phyloP scores from a whole-genome alignment of 2,113 vertebrate species.

The Scomber scombrus region DNA sequence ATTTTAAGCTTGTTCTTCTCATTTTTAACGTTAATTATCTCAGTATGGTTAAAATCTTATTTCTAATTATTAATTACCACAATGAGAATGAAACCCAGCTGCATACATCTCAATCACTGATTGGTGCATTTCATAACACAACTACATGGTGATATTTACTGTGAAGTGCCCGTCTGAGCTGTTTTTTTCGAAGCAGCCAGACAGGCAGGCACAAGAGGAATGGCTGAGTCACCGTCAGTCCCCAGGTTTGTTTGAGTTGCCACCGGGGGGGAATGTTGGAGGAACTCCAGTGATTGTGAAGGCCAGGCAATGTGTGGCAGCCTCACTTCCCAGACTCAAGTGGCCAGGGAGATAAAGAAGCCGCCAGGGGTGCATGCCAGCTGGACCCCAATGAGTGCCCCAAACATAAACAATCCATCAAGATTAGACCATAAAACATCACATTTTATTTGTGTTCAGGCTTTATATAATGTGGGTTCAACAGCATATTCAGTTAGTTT shows the following conservation, averaged over 20 bases:
- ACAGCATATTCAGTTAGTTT: background rate
- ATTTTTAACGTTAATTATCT: too few relatives aligned
- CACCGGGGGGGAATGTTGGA: slow-evolving; percentile 76
- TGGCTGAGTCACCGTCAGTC: slow-evolving; percentile 77
- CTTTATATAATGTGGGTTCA: slow-evolving; percentile 10
- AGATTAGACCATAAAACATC: background rate
- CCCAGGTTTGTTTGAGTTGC: slow-evolving; percentile 79
- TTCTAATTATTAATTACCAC: too few relatives aligned
- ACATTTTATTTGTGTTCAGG: slow-evolving; percentile 6
- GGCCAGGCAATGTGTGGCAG: slow-evolving; percentile 61
- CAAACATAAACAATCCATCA: slow-evolving; percentile 35
- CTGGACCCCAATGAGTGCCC: slow-evolving; percentile 41
- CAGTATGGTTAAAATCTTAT: too few relatives aligned
- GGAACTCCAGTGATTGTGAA: slow-evolving; percentile 84
- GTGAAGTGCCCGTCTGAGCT: slow-evolving; percentile 52
- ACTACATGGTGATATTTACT: slow-evolving; percentile 54
- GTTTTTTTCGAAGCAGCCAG: slow-evolving; percentile 53
- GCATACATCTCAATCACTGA: background rate
- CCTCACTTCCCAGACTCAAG: slow-evolving; percentile 76
- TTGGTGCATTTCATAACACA: background rate
- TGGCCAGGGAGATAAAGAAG: slow-evolving; percentile 75
- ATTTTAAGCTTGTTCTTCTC: too few relatives aligned
- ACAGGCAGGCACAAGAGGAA: slow-evolving; percentile 62
- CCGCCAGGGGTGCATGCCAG: slow-evolving; percentile 59
- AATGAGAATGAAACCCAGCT: background rate